Percentiles rank a stretch among this genome's conserved stretches.
These are phyloP conservation scores for Heterodera carotae DNA, from an alignment of 1,140 invertebrate species.

Conservation along the genomic window DNA sequence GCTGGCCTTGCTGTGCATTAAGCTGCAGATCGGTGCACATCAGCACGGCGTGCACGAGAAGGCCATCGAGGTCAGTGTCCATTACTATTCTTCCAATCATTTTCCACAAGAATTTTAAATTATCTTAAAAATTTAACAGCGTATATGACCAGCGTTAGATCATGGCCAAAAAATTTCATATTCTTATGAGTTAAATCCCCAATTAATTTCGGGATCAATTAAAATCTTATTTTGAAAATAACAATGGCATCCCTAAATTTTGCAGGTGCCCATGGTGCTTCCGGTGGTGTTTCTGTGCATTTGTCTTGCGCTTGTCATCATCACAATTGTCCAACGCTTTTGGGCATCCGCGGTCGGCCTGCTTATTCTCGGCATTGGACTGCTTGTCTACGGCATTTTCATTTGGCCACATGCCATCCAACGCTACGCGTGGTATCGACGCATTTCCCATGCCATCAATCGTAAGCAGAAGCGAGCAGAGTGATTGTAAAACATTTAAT, in stretches of 20 bases:
- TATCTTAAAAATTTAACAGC: too few species aligned
- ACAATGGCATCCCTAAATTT: too few species aligned
- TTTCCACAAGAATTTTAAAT: too few species aligned
- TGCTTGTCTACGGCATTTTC: slow-evolving; percentile 36
- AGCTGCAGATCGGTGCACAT: slow-evolving; percentile 29
- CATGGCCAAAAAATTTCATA: too few species aligned
- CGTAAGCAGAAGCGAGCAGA: slow-evolving; percentile 32
- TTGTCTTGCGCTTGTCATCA: slow-evolving; percentile 37
- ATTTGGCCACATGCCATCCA: slow-evolving; percentile 34
- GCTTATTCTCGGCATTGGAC: slow-evolving; percentile 24
- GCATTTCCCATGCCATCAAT: slow-evolving; percentile 26
- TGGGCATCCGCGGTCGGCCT: slow-evolving; percentile 39
- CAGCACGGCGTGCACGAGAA: slow-evolving; percentile 44
- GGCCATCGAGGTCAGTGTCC: too few species aligned
- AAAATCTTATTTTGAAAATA: too few species aligned
- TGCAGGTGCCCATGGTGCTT: slow-evolving; percentile 45
- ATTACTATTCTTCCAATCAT: too few species aligned
- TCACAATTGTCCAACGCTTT: slow-evolving; percentile 42
- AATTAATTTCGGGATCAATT: too few species aligned
- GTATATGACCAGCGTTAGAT: too few species aligned
- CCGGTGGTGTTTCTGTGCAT: slow-evolving; percentile 50
- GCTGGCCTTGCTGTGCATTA: slow-evolving; percentile 49
- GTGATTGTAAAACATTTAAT: too few species aligned
- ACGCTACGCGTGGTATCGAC: slow-evolving; percentile 22
- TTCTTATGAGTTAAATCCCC: too few species aligned